Base-by-base conservation (phyloP, 1,140 invertebrate species). In the Habropoda laboriosa region DNA sequence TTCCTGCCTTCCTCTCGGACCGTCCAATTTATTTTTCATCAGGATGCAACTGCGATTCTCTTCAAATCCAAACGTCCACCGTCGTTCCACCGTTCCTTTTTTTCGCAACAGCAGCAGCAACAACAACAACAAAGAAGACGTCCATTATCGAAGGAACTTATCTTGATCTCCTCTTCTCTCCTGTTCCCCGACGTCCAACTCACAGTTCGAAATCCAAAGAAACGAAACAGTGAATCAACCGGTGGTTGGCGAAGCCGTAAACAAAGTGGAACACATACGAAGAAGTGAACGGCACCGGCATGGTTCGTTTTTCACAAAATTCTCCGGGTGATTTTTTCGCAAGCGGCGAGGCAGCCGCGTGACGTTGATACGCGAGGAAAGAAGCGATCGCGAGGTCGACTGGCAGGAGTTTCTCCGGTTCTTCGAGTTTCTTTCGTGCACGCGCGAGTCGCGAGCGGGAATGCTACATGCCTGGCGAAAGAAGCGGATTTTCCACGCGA, bases 401-500 rank as follows among this genome's bases (percentile, higher is more conserved):
- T 21, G 30, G 24, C 13, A 18, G 21, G 40, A 67, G 51, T 76
- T 68, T 68, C 40, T 45, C 51, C 49, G 8, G 63, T 68, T 45
- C 27, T 57, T 76, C 63, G 63, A 27, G 40, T 68, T 68, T 47
- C 63, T 68, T 57, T 63, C 63, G 82, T 72, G 76, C 72, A 53
- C 81, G 70, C 81, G 81, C 81, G 81, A 84, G 76, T 82, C 74
- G 53, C 80, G 67, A 72, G 72, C 72, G 32, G 24, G 66, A 78
- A 78, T 78, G 75, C 55, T 30, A 55, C 32, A 16, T 13, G 38
- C 32, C 75, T 27, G 49, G 40, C 81, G 57, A 74, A 74, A 68
- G 82, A 68, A 84, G 63, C 80, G 75, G 80, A 83, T 84, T 84
- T 84, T 84, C 60, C 63, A 63, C 78, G 78, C 72, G 81, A 67